A percentile compares a stretch with the other conserved stretches of the same genome.
Conservation (phyloP, 1,140 invertebrate species). For the Spodoptera frugiperda region DNA sequence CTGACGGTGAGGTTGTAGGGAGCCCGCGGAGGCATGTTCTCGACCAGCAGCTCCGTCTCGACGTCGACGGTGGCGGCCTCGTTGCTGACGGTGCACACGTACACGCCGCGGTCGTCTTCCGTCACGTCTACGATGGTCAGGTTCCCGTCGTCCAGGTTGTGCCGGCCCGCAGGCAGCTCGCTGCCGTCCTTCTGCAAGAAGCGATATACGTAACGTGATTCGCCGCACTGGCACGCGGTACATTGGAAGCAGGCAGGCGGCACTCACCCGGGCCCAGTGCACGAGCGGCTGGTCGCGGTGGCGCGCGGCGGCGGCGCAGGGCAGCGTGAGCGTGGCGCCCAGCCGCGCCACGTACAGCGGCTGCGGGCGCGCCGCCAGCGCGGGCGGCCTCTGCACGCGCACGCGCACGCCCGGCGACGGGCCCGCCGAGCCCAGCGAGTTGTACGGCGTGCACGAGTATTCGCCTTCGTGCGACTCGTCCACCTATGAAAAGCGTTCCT, state of each 20-base stretch:
- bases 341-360: conserved; percentile 93
- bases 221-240: background rate
- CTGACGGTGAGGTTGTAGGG: conserved; percentile 95
- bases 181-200: conserved; percentile 90
- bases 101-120: conserved; percentile 95
- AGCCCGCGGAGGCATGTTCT: conserved; percentile 95
- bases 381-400: conserved; percentile 94
- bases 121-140: conserved; percentile 93
- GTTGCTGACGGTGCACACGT: conserved; percentile 96
- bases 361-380: conserved; percentile 91
- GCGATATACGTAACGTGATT: background rate
- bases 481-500: conserved; percentile 78
- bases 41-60: conserved; percentile 95
- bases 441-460: conserved; percentile 97
- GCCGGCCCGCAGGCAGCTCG: conserved; percentile 90
- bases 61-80: conserved; percentile 96
- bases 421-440: conserved; percentile 94
- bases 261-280: conserved; percentile 93
- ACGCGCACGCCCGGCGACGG: conserved; percentile 95
- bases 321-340: conserved; percentile 93
- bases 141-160: conserved; percentile 92
- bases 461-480: conserved; percentile 92
- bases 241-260: conserved; percentile 67
- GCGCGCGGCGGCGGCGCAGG: conserved; percentile 91
- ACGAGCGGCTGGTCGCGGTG: conserved; percentile 91